Evolutionary conservation across 2,888 invertebrate genomes (phyloP).

Genomic region (Eurois occulta): DNA sequence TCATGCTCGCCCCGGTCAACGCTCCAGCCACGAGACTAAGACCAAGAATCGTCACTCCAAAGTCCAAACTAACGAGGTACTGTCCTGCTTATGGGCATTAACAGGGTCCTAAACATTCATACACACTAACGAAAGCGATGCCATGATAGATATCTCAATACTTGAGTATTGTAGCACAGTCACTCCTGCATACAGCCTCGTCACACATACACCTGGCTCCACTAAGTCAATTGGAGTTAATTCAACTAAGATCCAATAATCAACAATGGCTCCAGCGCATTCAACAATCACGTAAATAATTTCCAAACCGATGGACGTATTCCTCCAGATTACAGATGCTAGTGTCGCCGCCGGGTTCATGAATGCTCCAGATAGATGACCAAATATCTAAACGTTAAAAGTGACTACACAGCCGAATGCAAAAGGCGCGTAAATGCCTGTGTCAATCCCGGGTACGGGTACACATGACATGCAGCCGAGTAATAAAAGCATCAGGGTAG

Average conservation of each 20-base stretch:
- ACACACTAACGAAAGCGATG: conserved; percentile 91
- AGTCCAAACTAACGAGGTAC: conserved; percentile 91
- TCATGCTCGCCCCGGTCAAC: conserved; percentile 93
- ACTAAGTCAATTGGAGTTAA: conserved; percentile 85
- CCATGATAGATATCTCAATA: conserved; percentile 92
- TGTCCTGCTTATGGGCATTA: conserved; percentile 92
- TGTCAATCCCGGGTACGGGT: conserved; percentile 82
- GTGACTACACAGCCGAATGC: conserved; percentile 93
- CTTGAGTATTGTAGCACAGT: conserved; percentile 89
- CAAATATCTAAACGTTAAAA: conserved; percentile 93
- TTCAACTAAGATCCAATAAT: conserved; percentile 91
- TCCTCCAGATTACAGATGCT: conserved; percentile 91
- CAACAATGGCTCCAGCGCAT: conserved; percentile 92
- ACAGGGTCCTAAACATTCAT: conserved; percentile 95
- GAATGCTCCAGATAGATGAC: conserved; percentile 94
- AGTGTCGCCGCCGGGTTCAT: conserved; percentile 94
- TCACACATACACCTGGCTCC: conserved; percentile 91
- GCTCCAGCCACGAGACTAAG: conserved; percentile 92
- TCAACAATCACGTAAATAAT: conserved; percentile 92
- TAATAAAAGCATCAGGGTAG: conserved; percentile 92
- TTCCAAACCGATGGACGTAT: conserved; percentile 89
- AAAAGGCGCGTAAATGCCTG: conserved; percentile 89
- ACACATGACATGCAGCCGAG: conserved; percentile 94
- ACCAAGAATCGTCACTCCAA: conserved; percentile 92
- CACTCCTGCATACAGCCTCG: conserved; percentile 88